phyloP scores from a whole-genome alignment of 2,797 vertebrate species.

The Rhincodon typus region DNA sequence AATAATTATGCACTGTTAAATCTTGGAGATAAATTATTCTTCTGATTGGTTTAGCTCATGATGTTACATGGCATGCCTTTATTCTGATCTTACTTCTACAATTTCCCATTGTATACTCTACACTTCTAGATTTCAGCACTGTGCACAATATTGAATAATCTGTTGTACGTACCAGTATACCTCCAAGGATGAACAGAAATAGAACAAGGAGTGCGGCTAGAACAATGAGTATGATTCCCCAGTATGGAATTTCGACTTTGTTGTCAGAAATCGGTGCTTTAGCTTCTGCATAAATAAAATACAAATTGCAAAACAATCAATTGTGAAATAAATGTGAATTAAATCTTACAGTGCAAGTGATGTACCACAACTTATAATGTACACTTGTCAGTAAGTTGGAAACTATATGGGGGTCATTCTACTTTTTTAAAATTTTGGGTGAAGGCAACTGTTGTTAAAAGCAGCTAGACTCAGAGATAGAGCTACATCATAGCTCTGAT shows the following conservation, averaged over 20 bases:
- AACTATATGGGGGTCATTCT: background rate
- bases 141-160: background rate
- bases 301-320: background rate
- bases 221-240: slow-evolving; percentile 22
- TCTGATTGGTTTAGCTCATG: background rate
- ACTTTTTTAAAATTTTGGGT: background rate
- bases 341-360: background rate
- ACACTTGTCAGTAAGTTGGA: background rate
- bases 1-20: background rate
- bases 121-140: background rate
- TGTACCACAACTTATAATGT: background rate
- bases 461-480: background rate
- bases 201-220: background rate
- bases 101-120: background rate
- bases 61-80: background rate
- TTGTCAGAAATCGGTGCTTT: background rate
- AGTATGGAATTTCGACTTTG: slow-evolving; percentile 10
- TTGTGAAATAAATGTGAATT: background rate
- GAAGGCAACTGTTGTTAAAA: background rate
- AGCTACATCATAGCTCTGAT: background rate
- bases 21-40: background rate
- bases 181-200: background rate
- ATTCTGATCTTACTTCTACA: background rate
- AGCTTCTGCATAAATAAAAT: background rate
- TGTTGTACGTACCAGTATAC: background rate